A percentile compares a stretch with the other conserved stretches of the same genome.
phyloP scores from a whole-genome alignment of 2,888 invertebrate genomes.

The Stomorhina lunata region DNA sequence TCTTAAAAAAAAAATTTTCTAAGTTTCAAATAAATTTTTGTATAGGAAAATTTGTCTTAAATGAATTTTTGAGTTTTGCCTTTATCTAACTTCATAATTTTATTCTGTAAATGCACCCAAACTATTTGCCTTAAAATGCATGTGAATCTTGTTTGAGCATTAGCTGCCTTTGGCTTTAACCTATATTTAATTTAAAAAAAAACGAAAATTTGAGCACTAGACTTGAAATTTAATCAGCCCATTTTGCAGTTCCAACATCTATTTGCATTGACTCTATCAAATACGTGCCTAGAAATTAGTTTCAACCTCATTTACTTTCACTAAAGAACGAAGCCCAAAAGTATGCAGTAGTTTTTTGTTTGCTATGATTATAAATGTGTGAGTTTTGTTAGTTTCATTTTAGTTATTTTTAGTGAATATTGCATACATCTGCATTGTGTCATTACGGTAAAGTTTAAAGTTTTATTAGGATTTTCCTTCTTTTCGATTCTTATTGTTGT shows the following conservation, averaged over 20 bases:
- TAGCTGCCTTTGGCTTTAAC: neutral
- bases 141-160: no score
- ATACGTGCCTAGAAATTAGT: slow-evolving; percentile 41
- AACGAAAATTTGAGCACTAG: neutral
- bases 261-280: slow-evolving; percentile 34
- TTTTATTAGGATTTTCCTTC: slow-evolving; percentile 1
- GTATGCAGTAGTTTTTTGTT: slow-evolving; percentile 31
- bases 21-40: no score
- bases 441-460: slow-evolving; percentile 40
- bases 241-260: neutral
- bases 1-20: no score
- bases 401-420: slow-evolving; percentile 38
- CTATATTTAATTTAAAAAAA: neutral
- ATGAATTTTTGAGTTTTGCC: no score
- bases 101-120: no score
- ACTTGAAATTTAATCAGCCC: slow-evolving; percentile 35
- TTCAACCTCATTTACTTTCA: slow-evolving; percentile 27
- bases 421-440: slow-evolving; percentile 57
- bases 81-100: no score
- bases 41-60: no score
- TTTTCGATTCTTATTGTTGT: neutral
- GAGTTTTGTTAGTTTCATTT: neutral
- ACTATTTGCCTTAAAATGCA: no score
- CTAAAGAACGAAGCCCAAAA: slow-evolving; percentile 32
- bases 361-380: neutral